A percentile compares a stretch with the other conserved stretches of the same genome.
phyloP scores from a whole-genome alignment of 2,888 invertebrate genomes.

The Cephonodes hylas region DNA sequence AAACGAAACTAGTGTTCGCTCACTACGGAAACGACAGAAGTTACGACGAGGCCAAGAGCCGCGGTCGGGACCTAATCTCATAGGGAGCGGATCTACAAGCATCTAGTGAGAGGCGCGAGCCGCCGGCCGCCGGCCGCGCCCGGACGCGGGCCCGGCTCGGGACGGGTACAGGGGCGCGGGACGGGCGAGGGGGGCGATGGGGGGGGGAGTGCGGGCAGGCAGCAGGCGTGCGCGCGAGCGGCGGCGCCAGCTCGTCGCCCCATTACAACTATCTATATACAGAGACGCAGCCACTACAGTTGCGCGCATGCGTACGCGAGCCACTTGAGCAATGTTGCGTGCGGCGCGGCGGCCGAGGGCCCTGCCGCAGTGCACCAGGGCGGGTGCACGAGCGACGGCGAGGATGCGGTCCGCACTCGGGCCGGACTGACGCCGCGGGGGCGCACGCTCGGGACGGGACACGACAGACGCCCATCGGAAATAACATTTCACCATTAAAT shows the following conservation, averaged over 20 bases:
- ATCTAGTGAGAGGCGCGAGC: slow-evolving; percentile 41
- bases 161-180: background rate
- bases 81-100: slow-evolving; percentile 57
- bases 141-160: slow-evolving; percentile 26
- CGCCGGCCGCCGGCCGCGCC: slow-evolving; percentile 24
- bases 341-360: slow-evolving; percentile 36
- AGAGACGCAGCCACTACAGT: slow-evolving; percentile 68
- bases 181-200: slow-evolving; percentile 15
- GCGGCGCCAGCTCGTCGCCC: slow-evolving; percentile 46
- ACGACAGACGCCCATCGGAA: slow-evolving; percentile 50
- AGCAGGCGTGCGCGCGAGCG: slow-evolving; percentile 32
- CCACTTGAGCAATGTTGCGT: slow-evolving; percentile 70
- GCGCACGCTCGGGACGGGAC: slow-evolving; percentile 53
- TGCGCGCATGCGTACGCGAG: slow-evolving; percentile 60
- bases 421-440: slow-evolving; percentile 38
- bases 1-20: slow-evolving; percentile 71
- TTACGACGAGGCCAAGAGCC: slow-evolving; percentile 36
- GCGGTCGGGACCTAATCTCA: slow-evolving; percentile 50
- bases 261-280: slow-evolving; percentile 70
- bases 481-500: slow-evolving; percentile 48
- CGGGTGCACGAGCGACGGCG: background rate
- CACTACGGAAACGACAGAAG: slow-evolving; percentile 66
- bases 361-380: slow-evolving; percentile 16
- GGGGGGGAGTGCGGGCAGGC: slow-evolving; percentile 34
- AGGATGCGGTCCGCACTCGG: background rate